Base-by-base conservation (phyloP, 2,113 vertebrate species). In the Datnioides undecimradiatus region DNA sequence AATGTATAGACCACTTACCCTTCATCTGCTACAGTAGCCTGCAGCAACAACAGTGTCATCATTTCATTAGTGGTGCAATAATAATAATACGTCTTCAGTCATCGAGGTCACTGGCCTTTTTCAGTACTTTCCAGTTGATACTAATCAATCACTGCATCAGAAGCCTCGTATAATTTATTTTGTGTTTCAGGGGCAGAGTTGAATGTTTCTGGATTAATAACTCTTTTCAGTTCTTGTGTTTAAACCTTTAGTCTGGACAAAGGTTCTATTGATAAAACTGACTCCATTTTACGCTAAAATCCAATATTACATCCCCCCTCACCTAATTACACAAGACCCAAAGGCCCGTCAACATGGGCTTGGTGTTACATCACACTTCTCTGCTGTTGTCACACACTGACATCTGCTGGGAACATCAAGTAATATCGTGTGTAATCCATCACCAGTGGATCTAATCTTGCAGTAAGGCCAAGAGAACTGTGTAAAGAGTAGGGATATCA, bases 331-430 rank as follows among this genome's bases (percentile, higher is more conserved):
- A 71, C 66, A 79, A 85, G 55, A 89, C 66, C 65, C 77, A 76
- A 73, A 75, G 54, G 69, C 73, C 69, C 57, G 68, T 71, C 29
- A 48, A 40, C 67, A 68, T 51, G 34, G 43, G 33, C 67, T 38
- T 38, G 31, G 27, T 41, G 67, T 91, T 88, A 86, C 25, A 4
- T 88, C 84, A 90, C 88, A 81, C 49, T 59, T 49, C 29, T 31
- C 10, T 71, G 59, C 49, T 49, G 48, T 57, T 76, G 82, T 87
- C 52, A 46, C 65, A 84, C 38, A 79, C 87, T 92, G 92, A 87
- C 92, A 90, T 60, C 92, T 92, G 54, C 88, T 92, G 93, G 86
- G 25, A 48, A 34, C 8, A 40, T 38, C 3, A 9, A 70, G 65
- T 48, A 66, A 69, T 19, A 33, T 8, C 17, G 23, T 2, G 3